phyloP scores from a whole-genome alignment of 92 coral and sea anemone genomes.

The Umimayanthus chanpuru region DNA sequence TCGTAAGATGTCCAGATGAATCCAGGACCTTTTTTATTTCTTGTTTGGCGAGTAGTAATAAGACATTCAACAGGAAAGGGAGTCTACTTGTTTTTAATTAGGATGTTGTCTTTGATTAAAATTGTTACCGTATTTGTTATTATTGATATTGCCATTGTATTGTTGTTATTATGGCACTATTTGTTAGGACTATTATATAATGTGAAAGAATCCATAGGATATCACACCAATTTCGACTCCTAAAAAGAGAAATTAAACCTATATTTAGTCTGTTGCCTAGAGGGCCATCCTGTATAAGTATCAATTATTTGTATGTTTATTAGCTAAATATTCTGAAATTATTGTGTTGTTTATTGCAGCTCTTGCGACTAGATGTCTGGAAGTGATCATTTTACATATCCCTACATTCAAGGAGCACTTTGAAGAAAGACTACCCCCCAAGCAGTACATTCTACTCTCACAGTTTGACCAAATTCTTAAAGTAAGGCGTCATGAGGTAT shows the following conservation, averaged over 20 bases:
- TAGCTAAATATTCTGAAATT: not conserved
- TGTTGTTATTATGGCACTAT: too few species aligned
- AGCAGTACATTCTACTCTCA: conserved; percentile 87
- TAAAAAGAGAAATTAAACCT: not conserved
- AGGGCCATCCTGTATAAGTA: not conserved
- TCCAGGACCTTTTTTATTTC: not conserved
- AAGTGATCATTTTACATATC: conserved; percentile 87
- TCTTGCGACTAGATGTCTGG: conserved; percentile 89
- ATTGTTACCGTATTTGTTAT: not conserved
- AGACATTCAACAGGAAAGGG: too few species aligned
- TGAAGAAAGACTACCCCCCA: conserved; percentile 94
- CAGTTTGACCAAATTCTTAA: conserved; percentile 98
- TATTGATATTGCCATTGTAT: too few species aligned
- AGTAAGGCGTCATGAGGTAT: conserved; percentile 50
- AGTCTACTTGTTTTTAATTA: too few species aligned
- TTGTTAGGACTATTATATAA: not conserved
- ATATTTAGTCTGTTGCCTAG: not conserved
- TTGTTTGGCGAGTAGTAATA: too few species aligned
- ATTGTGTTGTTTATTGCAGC: conserved; percentile 56
- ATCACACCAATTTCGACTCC: too few species aligned
- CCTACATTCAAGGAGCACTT: conserved; percentile 94
- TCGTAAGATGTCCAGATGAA: too few species aligned
- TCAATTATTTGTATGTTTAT: not conserved
- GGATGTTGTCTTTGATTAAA: too few species aligned
- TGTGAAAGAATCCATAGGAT: not conserved